Conservation (phyloP, 2,888 invertebrate species). For the Trissoscelio sp. region DNA sequence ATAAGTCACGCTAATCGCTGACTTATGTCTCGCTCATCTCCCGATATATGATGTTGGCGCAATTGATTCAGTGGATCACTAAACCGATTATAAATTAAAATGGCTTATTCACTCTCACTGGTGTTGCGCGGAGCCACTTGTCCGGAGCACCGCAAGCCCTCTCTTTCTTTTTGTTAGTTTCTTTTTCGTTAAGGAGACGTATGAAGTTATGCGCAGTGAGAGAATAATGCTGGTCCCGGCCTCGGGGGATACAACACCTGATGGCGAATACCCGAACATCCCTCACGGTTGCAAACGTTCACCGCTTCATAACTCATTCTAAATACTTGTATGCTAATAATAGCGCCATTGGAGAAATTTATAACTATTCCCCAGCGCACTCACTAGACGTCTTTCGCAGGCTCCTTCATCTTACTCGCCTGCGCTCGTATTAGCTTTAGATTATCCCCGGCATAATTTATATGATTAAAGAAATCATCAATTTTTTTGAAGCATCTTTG, state of each 20-base stretch:
- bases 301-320: slow-evolving; percentile 80
- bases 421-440: slow-evolving; percentile 58
- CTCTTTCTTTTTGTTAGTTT: slow-evolving; percentile 27
- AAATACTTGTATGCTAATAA: slow-evolving; percentile 82
- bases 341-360: slow-evolving; percentile 77
- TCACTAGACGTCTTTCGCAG: slow-evolving; percentile 60
- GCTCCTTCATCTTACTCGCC: slow-evolving; percentile 56
- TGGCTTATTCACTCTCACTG: slow-evolving; percentile 68
- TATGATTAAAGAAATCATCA: slow-evolving; percentile 45
- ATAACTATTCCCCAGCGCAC: slow-evolving; percentile 77
- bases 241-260: slow-evolving; percentile 78
- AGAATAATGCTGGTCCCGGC: slow-evolving; percentile 72
- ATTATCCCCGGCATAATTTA: slow-evolving; percentile 57
- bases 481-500: slow-evolving; percentile 26
- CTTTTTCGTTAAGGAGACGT: slow-evolving; percentile 37
- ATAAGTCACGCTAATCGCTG: slow-evolving; percentile 55
- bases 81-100: slow-evolving; percentile 77
- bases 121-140: slow-evolving; percentile 54
- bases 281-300: slow-evolving; percentile 52
- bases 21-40: slow-evolving; percentile 55
- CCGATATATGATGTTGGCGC: slow-evolving; percentile 44
- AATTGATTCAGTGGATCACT: slow-evolving; percentile 68
- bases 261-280: slow-evolving; percentile 68
- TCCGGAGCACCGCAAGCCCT: slow-evolving; percentile 50
- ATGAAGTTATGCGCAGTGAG: slow-evolving; percentile 71